Conservation (phyloP, 2,888 invertebrate genomes). For the Lasioglossum leucozonium region DNA sequence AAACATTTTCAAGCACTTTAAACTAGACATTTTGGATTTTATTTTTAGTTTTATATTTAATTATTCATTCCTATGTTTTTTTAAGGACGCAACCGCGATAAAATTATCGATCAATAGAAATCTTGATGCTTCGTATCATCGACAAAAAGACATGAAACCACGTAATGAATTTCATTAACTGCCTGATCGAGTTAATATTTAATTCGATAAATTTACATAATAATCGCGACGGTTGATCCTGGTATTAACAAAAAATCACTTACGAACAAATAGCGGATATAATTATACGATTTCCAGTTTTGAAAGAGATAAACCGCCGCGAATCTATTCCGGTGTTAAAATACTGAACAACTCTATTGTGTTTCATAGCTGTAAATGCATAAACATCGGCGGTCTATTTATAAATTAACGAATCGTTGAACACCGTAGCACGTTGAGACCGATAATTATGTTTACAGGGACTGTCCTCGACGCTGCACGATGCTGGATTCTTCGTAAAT, state of each 20-base stretch:
- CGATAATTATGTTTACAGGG: constrained; percentile 84
- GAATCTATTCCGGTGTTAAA: background rate
- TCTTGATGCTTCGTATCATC: background rate
- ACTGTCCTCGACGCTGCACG: constrained; percentile 86
- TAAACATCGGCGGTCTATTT: background rate
- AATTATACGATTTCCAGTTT: background rate
- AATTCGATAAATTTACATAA: background rate
- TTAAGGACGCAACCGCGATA: background rate
- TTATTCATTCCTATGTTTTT: background rate
- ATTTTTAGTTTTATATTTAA: too few species aligned
- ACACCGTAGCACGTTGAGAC: background rate
- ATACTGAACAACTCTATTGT: background rate
- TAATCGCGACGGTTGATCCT: background rate
- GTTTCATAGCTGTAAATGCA: background rate
- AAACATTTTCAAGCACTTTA: background rate
- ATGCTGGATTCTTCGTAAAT: constrained; percentile 86
- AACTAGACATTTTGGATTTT: too few species aligned
- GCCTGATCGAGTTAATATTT: background rate
- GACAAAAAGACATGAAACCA: background rate
- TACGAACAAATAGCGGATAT: background rate
- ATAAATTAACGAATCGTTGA: background rate
- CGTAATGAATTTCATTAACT: background rate
- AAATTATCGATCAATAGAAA: background rate
- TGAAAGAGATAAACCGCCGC: background rate
- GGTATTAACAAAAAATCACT: background rate